Conservation (phyloP, 2,888 invertebrate genomes). For the Mimachlamys varia region DNA sequence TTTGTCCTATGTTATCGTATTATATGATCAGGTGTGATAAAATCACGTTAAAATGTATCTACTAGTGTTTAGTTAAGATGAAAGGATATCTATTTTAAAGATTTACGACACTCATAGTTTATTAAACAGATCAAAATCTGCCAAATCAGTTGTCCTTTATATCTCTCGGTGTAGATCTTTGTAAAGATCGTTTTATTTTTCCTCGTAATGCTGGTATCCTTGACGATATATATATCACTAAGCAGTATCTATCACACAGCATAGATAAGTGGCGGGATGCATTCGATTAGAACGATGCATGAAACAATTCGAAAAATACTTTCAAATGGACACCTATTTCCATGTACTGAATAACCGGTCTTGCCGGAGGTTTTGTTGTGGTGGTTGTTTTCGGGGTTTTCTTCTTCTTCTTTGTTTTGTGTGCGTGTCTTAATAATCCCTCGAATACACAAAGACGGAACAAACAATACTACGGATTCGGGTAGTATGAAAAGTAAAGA, state of each 20-base stretch:
- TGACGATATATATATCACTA: not conserved
- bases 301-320: no score
- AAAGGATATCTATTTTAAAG: not conserved
- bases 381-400: no score
- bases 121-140: not conserved
- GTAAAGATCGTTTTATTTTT: not conserved
- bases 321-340: no score
- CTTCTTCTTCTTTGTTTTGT: no score
- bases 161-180: not conserved
- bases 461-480: no score
- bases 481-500: no score
- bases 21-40: not conserved
- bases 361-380: no score
- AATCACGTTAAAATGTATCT: not conserved
- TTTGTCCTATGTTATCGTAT: not conserved
- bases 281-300: no score
- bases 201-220: no score
- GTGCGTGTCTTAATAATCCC: no score
- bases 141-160: not conserved
- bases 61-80: not conserved
- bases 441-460: no score
- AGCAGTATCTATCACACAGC: not conserved
- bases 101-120: not conserved
- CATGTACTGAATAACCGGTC: no score
- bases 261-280: not conserved